Percentiles rank a stretch among this genome's conserved stretches.
Conservation (phyloP, 2,888 invertebrate species). For the Drosophila gaucha region DNA sequence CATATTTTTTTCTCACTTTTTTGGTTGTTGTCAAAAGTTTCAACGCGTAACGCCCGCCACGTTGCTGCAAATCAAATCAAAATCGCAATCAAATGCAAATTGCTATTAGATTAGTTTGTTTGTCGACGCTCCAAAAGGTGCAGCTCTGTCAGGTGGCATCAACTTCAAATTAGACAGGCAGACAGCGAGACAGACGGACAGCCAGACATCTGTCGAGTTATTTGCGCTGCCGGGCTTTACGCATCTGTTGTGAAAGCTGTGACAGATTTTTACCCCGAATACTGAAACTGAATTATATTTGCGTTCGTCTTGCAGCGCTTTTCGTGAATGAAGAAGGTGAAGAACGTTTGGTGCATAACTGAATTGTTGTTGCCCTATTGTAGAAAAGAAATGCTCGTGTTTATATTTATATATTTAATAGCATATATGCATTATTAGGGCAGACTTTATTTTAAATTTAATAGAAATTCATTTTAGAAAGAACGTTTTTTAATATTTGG, state of each 20-base stretch:
- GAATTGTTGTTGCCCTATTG: slow-evolving; percentile 10
- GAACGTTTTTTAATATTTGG: no score
- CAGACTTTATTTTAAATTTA: no score
- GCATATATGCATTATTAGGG: no score
- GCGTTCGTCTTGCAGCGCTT: slow-evolving; percentile 21
- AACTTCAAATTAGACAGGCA: slow-evolving; percentile 61
- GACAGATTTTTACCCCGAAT: slow-evolving; percentile 53
- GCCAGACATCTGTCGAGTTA: slow-evolving; percentile 2
- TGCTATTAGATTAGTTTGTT: slow-evolving; percentile 79
- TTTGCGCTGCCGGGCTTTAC: slow-evolving; percentile 28
- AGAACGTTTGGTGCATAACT: background rate
- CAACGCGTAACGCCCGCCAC: slow-evolving; percentile 42
- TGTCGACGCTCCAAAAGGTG: slow-evolving; percentile 54
- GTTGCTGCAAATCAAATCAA: slow-evolving; percentile 64
- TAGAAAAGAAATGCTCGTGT: background rate
- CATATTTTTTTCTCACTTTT: background rate
- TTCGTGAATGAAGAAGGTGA: slow-evolving; percentile 14
- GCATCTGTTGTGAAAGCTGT: slow-evolving; percentile 63
- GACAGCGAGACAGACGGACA: slow-evolving; percentile 3
- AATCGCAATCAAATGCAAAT: slow-evolving; percentile 79
- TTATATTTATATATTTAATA: no score
- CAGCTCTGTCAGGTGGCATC: slow-evolving; percentile 47
- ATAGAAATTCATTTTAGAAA: no score
- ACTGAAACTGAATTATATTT: slow-evolving; percentile 61
- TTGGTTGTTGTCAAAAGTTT: slow-evolving; percentile 51